phyloP scores from a whole-genome alignment of 2,113 vertebrate species.

The Rhizomys pruinosus region DNA sequence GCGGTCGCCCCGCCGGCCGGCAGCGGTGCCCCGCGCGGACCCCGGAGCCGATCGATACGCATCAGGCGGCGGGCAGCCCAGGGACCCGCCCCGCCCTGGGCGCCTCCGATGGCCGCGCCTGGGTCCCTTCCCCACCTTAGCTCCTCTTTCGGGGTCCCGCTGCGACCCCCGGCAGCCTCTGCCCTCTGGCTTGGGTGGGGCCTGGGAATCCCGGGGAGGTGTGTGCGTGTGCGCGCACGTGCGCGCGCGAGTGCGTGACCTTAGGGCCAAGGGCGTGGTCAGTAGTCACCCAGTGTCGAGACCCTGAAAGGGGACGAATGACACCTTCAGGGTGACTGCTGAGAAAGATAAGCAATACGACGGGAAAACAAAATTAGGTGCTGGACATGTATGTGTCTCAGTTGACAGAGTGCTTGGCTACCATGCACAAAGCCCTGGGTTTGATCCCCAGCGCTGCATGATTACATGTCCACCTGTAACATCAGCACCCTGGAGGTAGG shows the following conservation, averaged over 20 bases:
- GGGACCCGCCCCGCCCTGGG: background rate
- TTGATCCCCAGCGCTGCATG: background rate
- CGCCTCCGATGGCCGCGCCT: too few relatives aligned
- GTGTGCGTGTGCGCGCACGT: too few relatives aligned
- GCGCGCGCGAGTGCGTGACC: background rate
- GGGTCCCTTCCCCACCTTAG: too few relatives aligned
- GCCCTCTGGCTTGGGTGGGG: background rate
- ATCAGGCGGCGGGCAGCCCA: conserved; percentile 72
- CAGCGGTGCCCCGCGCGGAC: conserved; percentile 72
- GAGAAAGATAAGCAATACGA: background rate
- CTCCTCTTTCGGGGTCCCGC: background rate
- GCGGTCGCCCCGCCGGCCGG: conserved; percentile 73
- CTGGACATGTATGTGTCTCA: background rate
- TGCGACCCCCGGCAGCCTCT: background rate
- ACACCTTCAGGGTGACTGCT: background rate
- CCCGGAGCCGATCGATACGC: conserved; percentile 63
- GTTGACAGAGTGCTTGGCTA: background rate
- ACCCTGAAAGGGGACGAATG: background rate
- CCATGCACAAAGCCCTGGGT: background rate
- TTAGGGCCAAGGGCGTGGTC: background rate
- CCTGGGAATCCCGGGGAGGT: background rate
- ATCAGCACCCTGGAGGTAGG: background rate
- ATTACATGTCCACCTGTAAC: background rate
- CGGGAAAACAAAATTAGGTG: background rate
- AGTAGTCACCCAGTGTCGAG: background rate